Conservation (phyloP, 2,888 invertebrate species). For the Perdita meconis region DNA sequence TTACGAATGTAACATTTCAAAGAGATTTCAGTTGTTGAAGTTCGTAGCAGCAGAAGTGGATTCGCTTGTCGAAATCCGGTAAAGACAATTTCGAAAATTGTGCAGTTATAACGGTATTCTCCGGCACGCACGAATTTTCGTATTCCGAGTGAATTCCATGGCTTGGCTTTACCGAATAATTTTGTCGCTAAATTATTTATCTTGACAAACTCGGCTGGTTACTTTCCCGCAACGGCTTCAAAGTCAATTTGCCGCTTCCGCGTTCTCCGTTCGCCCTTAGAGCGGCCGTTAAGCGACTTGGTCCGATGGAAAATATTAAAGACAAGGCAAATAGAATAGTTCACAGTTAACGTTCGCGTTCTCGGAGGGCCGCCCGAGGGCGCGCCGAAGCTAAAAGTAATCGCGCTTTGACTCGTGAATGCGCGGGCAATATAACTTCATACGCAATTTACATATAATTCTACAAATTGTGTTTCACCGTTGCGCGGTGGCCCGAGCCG, state of each 20-base stretch:
- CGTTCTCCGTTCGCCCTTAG: not conserved
- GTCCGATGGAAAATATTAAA: slow-evolving; percentile 30
- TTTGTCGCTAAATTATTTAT: no score
- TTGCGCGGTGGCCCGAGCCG: slow-evolving; percentile 6
- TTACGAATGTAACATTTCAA: no score
- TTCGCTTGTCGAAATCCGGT: no score
- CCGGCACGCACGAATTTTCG: no score
- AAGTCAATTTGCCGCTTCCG: not conserved
- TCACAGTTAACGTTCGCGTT: slow-evolving; percentile 36
- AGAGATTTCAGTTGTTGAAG: no score
- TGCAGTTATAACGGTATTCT: no score
- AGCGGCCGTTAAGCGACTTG: slow-evolving; percentile 1
- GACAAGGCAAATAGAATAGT: slow-evolving; percentile 29
- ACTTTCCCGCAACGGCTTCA: no score
- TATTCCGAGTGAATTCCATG: no score
- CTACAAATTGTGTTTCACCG: slow-evolving; percentile 55
- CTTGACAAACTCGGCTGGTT: no score
- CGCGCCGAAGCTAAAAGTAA: slow-evolving; percentile 40
- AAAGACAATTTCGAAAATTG: no score
- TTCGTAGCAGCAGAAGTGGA: no score
- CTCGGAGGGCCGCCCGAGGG: slow-evolving; percentile 29
- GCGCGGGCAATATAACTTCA: slow-evolving; percentile 53
- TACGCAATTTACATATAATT: slow-evolving; percentile 56
- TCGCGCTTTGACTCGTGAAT: slow-evolving; percentile 49
- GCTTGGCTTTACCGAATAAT: no score